These are phyloP conservation scores for Rhaphigaster nebulosa DNA, from an alignment of 2,888 invertebrate genomes.

Conservation along the genomic window DNA sequence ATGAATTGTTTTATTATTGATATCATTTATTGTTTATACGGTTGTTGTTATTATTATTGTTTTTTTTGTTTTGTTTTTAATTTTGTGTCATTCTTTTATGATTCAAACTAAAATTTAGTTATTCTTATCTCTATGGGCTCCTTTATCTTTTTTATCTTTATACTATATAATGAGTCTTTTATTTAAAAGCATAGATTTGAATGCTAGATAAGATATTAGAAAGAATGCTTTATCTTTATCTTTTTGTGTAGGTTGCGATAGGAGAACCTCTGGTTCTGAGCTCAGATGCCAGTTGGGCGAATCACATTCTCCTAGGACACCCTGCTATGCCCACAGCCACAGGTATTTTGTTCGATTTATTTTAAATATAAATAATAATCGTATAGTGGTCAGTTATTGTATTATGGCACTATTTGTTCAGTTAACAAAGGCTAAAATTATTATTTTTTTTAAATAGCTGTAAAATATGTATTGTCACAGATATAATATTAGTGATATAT, in stretches of 20 bases:
- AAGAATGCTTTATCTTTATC: background rate
- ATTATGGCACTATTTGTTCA: too few species aligned
- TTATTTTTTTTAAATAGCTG: too few species aligned
- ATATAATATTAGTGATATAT: too few species aligned
- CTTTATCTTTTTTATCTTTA: background rate
- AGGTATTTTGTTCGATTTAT: slow-evolving; percentile 60
- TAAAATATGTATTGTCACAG: too few species aligned
- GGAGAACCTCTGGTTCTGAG: slow-evolving; percentile 62
- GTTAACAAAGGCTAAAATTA: too few species aligned
- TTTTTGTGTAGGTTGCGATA: slow-evolving; percentile 54
- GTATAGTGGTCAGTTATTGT: too few species aligned
- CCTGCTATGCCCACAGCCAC: slow-evolving; percentile 66
- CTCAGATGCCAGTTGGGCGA: slow-evolving; percentile 65
- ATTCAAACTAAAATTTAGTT: background rate
- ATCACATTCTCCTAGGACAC: slow-evolving; percentile 64
- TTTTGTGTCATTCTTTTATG: background rate
- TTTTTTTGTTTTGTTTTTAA: background rate
- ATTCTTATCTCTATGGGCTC: background rate
- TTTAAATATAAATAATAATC: background rate
- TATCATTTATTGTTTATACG: background rate
- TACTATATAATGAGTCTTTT: background rate
- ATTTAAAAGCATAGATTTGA: background rate
- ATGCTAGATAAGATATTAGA: background rate
- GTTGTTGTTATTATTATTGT: background rate
- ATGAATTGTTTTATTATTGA: background rate